Evolutionary conservation across 2,113 vertebrate genomes (phyloP), one percentile per base, ranked within the genome.

Genomic region (Camarhynchus parvulus): DNA sequence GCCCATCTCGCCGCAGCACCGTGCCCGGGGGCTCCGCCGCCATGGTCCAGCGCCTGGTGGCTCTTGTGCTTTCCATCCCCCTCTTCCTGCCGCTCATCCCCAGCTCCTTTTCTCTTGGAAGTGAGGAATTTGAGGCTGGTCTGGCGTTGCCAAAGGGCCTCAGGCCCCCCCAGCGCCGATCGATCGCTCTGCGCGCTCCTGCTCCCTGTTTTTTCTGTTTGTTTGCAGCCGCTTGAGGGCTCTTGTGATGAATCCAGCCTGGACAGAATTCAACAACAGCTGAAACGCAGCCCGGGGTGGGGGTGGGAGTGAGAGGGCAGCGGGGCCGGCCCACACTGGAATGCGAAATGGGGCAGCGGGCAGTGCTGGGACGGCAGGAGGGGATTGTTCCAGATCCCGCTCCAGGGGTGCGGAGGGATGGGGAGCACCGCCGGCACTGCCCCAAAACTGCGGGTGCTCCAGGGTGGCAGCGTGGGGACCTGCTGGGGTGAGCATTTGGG

Each of bases 191-290:
- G 86, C 66, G 90, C 30, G 25, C 90, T 96, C 94, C 82, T 39
- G 75, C 90, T 91, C 28, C 78, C 75, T 84, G 69, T 73, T 66
- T 88, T 58, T 88, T 67, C 89, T 94, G 91, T 96, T 96, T 96
- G 91, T 96, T 96, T 96, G 93, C 95, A 95, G 96, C 96, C 95
- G 96, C 93, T 96, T 96, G 96, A 94, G 96, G 96, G 96, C 96
- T 92, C 96, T 96, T 96, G 96, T 96, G 96, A 96, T 96, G 96
- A 92, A 95, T 96, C 95, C 96, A 90, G 95, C 91, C 94, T 93
- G 96, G 95, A 96, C 92, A 70, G 79, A 93, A 92, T 96, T 97
- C 96, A 94, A 89, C 90, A 93, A 78, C 88, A 94, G 92, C 96
- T 97, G 96, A 96, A 97, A 92, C 52, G 61, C 88, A 88, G 94